Evolutionary conservation across 2,113 vertebrate genomes (phyloP).

Genomic region (Salvelinus namaycush): DNA sequence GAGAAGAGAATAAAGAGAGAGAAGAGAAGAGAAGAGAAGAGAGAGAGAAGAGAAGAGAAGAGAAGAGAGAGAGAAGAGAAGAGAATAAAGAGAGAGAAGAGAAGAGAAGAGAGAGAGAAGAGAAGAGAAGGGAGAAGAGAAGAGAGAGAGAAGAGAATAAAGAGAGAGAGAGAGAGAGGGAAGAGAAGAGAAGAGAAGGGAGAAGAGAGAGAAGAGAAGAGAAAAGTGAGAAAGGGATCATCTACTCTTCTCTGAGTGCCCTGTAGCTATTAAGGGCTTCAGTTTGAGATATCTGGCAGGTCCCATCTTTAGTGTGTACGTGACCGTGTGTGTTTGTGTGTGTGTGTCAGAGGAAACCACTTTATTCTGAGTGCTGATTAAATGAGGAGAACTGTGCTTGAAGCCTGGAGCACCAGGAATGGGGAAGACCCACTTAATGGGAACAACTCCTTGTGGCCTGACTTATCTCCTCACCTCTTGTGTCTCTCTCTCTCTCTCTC

Average conservation of each 20-base stretch:
- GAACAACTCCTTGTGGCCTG: conserved; percentile 53
- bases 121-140: conserved; percentile 1
- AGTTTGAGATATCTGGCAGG: conserved; percentile 57
- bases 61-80: accelerated
- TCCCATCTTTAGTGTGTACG: conserved; percentile 52
- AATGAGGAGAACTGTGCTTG: conserved; percentile 42
- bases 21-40: too few relatives aligned
- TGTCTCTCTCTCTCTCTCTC: conserved; percentile 48
- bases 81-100: not conserved
- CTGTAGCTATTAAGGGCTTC: conserved; percentile 49
- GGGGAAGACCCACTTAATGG: conserved; percentile 22
- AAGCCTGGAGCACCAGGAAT: not conserved
- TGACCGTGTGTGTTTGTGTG: conserved; percentile 22
- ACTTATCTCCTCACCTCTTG: conserved; percentile 28
- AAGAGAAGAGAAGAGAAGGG: not conserved
- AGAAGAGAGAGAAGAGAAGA: not conserved
- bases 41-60: too few relatives aligned
- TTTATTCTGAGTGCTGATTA: conserved; percentile 55
- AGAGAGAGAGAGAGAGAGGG: too few relatives aligned
- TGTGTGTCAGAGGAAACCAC: conserved; percentile 36
- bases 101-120: not conserved
- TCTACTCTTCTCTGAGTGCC: conserved; percentile 55
- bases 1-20: too few relatives aligned
- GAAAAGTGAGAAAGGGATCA: conserved; percentile 43
- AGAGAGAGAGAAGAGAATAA: too few relatives aligned